phyloP scores from a whole-genome alignment of 2,888 invertebrate genomes.

The Heteromurus nitidus region DNA sequence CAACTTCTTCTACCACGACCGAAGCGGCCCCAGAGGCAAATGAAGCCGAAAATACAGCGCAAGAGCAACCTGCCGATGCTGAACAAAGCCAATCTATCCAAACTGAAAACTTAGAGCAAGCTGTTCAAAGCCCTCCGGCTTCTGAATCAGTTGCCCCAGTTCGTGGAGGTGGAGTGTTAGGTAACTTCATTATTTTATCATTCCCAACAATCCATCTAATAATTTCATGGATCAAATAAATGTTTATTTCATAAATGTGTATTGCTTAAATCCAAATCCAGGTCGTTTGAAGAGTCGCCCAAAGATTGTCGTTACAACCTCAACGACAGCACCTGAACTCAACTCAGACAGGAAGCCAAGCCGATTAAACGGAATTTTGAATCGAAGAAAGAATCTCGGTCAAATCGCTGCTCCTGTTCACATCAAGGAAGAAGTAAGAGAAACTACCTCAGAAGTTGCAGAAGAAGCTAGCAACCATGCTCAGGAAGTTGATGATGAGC shows the following conservation, averaged over 20 bases:
- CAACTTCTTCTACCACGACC: slow-evolving; percentile 58
- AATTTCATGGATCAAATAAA: too few relatives aligned
- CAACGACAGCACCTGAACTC: slow-evolving; percentile 59
- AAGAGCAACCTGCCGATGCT: slow-evolving; percentile 43
- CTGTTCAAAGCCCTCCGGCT: slow-evolving; percentile 30
- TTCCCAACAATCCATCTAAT: too few relatives aligned
- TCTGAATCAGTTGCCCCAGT: slow-evolving; percentile 55
- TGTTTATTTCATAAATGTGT: slow-evolving; percentile 2
- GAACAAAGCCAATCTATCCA: slow-evolving; percentile 62
- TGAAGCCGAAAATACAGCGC: slow-evolving; percentile 33
- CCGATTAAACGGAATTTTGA: slow-evolving; percentile 69
- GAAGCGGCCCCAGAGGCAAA: slow-evolving; percentile 45
- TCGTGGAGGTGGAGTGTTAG: slow-evolving; percentile 69
- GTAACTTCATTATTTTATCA: too few relatives aligned
- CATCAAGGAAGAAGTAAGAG: slow-evolving; percentile 58
- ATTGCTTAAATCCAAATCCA: too few relatives aligned
- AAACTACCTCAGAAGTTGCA: slow-evolving; percentile 48
- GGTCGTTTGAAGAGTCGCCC: slow-evolving; percentile 70
- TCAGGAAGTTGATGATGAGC: slow-evolving; percentile 64
- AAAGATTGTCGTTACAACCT: slow-evolving; percentile 66
- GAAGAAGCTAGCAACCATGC: slow-evolving; percentile 62
- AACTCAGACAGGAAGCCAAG: slow-evolving; percentile 65
- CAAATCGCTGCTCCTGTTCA: slow-evolving; percentile 40
- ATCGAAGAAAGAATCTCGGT: slow-evolving; percentile 64
- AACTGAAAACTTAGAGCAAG: slow-evolving; percentile 55